Percentiles rank a stretch among this genome's conserved stretches.
Conservation (phyloP, 2,797 vertebrate genomes). For the Peromyscus nudipes region DNA sequence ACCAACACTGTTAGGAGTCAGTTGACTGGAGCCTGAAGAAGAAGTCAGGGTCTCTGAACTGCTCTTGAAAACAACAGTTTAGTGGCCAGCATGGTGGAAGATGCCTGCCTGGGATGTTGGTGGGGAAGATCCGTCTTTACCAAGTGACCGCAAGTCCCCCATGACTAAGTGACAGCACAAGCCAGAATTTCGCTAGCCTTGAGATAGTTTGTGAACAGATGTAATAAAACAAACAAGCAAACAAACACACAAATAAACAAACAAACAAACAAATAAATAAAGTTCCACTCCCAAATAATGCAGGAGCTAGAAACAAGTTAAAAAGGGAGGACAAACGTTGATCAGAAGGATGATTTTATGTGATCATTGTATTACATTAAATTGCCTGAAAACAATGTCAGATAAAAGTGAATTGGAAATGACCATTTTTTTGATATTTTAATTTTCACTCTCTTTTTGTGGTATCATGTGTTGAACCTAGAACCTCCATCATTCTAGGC, state of each 20-base stretch:
- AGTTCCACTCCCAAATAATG: too few relatives aligned
- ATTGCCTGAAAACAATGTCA: not conserved
- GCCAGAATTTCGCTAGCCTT: conserved; percentile 44
- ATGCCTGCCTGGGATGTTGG: not conserved
- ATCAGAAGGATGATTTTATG: not conserved
- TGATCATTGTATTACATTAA: not conserved
- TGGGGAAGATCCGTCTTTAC: not conserved
- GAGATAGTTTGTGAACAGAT: not conserved
- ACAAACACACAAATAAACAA: too few relatives aligned
- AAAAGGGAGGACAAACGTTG: not conserved
- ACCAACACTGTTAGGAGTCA: not conserved
- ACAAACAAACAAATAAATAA: too few relatives aligned
- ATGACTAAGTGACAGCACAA: not conserved
- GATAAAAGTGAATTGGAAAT: not conserved
- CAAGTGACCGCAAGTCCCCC: too few relatives aligned
- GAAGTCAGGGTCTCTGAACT: not conserved
- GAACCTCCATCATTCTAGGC: not conserved
- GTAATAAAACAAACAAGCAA: not conserved
- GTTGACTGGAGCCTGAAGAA: not conserved
- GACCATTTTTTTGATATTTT: not conserved
- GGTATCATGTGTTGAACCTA: not conserved
- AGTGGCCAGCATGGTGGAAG: not conserved
- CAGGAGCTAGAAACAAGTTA: not conserved
- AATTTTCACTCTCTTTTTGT: not conserved
- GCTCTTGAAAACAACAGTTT: not conserved